These are phyloP conservation scores for Dendroctonus valens DNA, from an alignment of 1,140 invertebrate genomes.

Conservation along the genomic window DNA sequence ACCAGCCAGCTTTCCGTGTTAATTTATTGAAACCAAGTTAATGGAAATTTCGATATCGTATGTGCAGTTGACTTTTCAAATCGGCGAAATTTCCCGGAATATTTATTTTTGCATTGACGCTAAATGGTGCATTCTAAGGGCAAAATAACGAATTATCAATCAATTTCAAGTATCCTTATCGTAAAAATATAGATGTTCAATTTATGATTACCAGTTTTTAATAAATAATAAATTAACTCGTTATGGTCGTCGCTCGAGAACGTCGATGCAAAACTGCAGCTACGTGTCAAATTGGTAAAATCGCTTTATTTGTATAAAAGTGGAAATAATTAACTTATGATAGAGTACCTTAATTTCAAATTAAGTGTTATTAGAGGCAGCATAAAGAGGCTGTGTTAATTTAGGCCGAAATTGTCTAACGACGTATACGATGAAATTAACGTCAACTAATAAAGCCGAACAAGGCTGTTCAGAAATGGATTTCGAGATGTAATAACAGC, in stretches of 20 bases:
- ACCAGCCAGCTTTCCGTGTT: too few relatives aligned
- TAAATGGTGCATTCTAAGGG: too few relatives aligned
- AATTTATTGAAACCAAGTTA: too few relatives aligned
- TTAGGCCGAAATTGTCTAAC: constrained; percentile 22
- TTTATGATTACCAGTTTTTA: too few relatives aligned
- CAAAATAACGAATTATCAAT: neutral
- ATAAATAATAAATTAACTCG: too few relatives aligned
- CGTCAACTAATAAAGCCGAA: constrained; percentile 25
- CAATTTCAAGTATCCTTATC: neutral
- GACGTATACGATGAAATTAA: constrained; percentile 15
- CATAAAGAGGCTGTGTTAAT: constrained; percentile 19
- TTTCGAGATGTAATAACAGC: constrained; percentile 26
- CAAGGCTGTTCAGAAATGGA: constrained; percentile 21
- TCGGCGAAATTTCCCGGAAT: too few relatives aligned
- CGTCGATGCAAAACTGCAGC: neutral
- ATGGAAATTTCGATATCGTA: too few relatives aligned
- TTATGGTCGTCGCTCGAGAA: too few relatives aligned
- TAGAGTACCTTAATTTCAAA: neutral
- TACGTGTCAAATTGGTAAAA: neutral
- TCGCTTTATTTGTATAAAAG: neutral
- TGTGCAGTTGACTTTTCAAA: too few relatives aligned
- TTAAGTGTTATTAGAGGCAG: constrained; percentile 8
- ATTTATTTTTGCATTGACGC: too few relatives aligned
- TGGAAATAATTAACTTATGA: constrained; percentile 1
- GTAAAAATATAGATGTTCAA: neutral